Evolutionary conservation across 2,113 vertebrate genomes (phyloP).

Genomic region (Cinclus mexicanus): DNA sequence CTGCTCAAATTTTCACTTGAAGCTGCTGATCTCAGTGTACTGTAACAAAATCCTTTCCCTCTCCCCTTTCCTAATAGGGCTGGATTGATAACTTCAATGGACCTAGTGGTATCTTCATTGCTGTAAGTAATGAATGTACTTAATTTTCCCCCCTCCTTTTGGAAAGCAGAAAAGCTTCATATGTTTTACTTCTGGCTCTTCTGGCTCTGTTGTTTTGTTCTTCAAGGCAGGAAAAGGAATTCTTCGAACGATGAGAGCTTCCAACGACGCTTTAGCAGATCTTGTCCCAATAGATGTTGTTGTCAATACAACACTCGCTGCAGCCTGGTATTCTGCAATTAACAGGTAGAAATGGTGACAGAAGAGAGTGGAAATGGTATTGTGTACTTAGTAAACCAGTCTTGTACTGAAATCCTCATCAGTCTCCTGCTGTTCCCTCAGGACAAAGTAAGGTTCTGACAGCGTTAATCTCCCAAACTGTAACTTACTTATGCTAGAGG

Average conservation of each 20-base stretch:
- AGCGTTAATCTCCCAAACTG: background rate
- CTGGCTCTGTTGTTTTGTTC: conserved; percentile 60
- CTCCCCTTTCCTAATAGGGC: conserved; percentile 76
- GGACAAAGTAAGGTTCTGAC: background rate
- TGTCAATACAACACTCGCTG: conserved; percentile 90
- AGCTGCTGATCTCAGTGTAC: background rate
- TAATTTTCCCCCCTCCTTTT: background rate
- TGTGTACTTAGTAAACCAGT: background rate
- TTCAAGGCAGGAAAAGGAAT: conserved; percentile 97
- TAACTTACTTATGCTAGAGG: background rate
- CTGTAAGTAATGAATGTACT: conserved; percentile 82
- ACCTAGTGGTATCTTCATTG: conserved; percentile 96
- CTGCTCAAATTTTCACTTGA: background rate
- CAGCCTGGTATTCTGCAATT: conserved; percentile 95
- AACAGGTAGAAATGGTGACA: conserved; percentile 83
- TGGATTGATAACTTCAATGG: conserved; percentile 99
- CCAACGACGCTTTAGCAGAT: conserved; percentile 92
- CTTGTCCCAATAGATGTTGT: conserved; percentile 96
- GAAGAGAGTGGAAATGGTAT: background rate
- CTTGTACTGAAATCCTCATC: background rate
- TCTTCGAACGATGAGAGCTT: conserved; percentile 95
- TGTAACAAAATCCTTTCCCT: background rate
- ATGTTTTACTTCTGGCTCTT: conserved; percentile 43
- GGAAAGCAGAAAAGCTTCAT: background rate
- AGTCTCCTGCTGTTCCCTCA: background rate